Evolutionary conservation across 2,113 vertebrate species (phyloP).

Genomic region (Colaptes auratus): DNA sequence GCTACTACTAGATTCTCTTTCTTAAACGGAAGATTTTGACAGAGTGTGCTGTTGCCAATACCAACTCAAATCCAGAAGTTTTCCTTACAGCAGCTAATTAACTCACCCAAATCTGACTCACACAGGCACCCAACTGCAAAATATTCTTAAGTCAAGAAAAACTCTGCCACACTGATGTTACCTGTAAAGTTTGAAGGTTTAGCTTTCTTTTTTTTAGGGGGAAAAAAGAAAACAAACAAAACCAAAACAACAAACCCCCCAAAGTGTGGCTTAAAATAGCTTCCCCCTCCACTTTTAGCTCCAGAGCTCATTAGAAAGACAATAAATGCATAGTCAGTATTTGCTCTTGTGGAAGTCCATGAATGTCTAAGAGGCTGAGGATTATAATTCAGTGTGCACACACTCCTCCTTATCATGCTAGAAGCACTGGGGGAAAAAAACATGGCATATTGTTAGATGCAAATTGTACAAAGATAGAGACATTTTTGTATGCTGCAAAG

Average conservation of each 20-base stretch:
- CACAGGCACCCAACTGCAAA: background rate
- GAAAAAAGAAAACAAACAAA: background rate
- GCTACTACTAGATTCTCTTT: constrained; percentile 34
- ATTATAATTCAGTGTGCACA: constrained; percentile 50
- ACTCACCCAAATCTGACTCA: constrained; percentile 29
- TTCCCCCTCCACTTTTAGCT: constrained; percentile 47
- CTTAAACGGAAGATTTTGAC: background rate
- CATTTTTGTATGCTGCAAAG: constrained; percentile 48
- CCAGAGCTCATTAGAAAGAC: constrained; percentile 34
- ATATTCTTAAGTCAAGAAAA: background rate
- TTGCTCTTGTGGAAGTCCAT: constrained; percentile 57
- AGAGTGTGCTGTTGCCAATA: constrained; percentile 35
- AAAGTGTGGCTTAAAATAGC: constrained; percentile 22
- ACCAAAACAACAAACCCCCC: no score
- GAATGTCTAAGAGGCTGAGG: constrained; percentile 61
- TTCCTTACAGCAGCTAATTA: background rate
- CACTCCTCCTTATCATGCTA: constrained; percentile 9
- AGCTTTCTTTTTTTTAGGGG: background rate
- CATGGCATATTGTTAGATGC: constrained; percentile 47
- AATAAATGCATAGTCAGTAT: constrained; percentile 63
- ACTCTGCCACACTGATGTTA: background rate
- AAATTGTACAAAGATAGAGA: background rate
- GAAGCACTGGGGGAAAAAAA: constrained; percentile 44
- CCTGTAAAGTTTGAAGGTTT: background rate
- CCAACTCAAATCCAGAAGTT: constrained; percentile 6